Conservation (phyloP, 2,113 vertebrate genomes). For the Dicrurus megarhynchus region DNA sequence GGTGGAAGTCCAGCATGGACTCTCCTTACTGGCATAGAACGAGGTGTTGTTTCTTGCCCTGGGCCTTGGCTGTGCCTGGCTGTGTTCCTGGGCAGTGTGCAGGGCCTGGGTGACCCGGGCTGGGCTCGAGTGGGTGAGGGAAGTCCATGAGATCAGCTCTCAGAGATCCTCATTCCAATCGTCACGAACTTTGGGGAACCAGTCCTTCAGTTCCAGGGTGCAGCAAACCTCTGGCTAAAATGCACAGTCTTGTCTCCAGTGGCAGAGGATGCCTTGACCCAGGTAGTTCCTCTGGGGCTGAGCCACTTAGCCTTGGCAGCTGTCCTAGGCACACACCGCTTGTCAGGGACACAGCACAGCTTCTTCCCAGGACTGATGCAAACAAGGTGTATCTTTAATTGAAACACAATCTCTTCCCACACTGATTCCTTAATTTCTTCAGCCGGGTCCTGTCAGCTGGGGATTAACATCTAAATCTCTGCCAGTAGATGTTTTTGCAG, state of each 20-base stretch:
- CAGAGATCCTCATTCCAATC: not conserved
- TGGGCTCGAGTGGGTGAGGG: not conserved
- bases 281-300: not conserved
- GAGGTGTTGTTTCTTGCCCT: rapidly evolving
- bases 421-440: not conserved
- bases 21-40: not conserved
- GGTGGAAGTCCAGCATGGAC: rapidly evolving
- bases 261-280: not conserved
- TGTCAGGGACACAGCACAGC: not conserved
- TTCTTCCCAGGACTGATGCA: not conserved
- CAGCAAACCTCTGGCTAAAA: not conserved
- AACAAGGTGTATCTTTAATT: not conserved
- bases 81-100: not conserved
- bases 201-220: not conserved
- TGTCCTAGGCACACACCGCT: not conserved
- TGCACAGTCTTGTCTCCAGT: not conserved
- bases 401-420: not conserved
- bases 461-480: not conserved
- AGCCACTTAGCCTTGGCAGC: not conserved
- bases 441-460: not conserved
- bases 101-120: not conserved
- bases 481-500: not conserved
- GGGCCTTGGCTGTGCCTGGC: not conserved
- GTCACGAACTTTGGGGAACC: not conserved
- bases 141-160: rapidly evolving